Conservation (phyloP, 2,797 vertebrate species). For the Chiropotes sagulatus region DNA sequence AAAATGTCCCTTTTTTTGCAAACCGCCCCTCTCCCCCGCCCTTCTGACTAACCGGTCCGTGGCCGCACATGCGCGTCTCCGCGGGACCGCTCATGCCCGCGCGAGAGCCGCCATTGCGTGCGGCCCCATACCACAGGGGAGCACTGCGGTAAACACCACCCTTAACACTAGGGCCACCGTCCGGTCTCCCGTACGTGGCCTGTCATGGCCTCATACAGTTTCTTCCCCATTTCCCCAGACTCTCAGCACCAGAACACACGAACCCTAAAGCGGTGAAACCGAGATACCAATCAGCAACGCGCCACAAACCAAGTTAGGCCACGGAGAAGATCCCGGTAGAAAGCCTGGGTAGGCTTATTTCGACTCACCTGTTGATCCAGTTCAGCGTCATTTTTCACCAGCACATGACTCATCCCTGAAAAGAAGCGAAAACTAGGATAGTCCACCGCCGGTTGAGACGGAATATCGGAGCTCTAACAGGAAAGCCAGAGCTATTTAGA, state of each 20-base stretch:
- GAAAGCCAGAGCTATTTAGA: not conserved
- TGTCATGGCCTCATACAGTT: too few relatives aligned
- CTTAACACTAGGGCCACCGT: too few relatives aligned
- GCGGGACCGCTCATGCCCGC: too few relatives aligned
- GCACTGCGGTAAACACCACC: too few relatives aligned
- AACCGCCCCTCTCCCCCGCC: too few relatives aligned
- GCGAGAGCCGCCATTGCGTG: too few relatives aligned
- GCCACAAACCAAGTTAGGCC: not conserved
- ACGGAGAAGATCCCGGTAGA: fast-evolving
- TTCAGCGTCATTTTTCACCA: slow-evolving; percentile 93
- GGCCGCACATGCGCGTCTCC: too few relatives aligned
- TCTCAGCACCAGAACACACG: not conserved
- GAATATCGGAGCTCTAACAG: fast-evolving
- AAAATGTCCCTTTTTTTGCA: too few relatives aligned
- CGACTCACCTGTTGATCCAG: slow-evolving; percentile 96
- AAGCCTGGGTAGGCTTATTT: not conserved
- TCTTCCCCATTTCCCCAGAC: too few relatives aligned
- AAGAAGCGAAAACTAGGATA: slow-evolving; percentile 79
- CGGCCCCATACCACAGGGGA: too few relatives aligned
- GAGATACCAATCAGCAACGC: not conserved
- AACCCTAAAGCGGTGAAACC: fast-evolving
- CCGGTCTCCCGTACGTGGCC: too few relatives aligned
- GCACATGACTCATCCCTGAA: slow-evolving; percentile 99
- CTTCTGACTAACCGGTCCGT: too few relatives aligned
- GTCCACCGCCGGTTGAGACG: fast-evolving